Conservation (phyloP, 2,113 vertebrate genomes). For the Atractosteus spatula region DNA sequence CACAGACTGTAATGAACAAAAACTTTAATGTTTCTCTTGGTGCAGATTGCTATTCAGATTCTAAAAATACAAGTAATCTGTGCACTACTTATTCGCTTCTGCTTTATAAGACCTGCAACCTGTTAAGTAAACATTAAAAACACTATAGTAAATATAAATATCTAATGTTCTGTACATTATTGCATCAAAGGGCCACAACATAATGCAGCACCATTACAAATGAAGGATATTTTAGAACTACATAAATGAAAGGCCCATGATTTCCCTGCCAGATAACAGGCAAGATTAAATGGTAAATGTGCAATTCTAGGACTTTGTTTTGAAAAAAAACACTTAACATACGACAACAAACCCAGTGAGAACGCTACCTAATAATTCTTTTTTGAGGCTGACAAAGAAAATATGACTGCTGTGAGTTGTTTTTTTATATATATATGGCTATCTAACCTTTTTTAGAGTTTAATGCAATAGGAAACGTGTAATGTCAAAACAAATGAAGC, state of each 20-base stretch:
- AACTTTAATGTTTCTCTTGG: conserved; percentile 48
- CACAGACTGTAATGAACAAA: conserved; percentile 55
- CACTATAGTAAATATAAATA: conserved; percentile 70
- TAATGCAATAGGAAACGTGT: conserved; percentile 37
- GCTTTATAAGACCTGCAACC: conserved; percentile 66
- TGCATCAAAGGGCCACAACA: conserved; percentile 78
- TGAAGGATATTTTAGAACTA: conserved; percentile 61
- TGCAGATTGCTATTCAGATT: conserved; percentile 49
- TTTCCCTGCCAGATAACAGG: conserved; percentile 57
- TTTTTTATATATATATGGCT: conserved; percentile 65
- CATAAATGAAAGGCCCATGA: conserved; percentile 49
- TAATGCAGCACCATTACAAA: conserved; percentile 72
- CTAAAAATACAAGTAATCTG: conserved; percentile 57
- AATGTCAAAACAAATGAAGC: conserved; percentile 53
- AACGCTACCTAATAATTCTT: conserved; percentile 66
- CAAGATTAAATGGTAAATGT: conserved; percentile 53
- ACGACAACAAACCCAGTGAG: conserved; percentile 55
- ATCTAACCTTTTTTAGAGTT: conserved; percentile 56
- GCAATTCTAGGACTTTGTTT: conserved; percentile 51
- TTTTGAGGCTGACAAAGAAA: conserved; percentile 59
- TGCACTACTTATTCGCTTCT: conserved; percentile 55
- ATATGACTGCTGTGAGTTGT: conserved; percentile 61
- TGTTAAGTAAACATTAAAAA: conserved; percentile 70
- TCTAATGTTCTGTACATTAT: conserved; percentile 86
- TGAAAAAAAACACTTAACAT: conserved; percentile 40